A percentile compares a stretch with the other conserved stretches of the same genome.
These are phyloP conservation scores for Diceros bicornis DNA, from an alignment of 2,797 vertebrate genomes.

Conservation along the genomic window DNA sequence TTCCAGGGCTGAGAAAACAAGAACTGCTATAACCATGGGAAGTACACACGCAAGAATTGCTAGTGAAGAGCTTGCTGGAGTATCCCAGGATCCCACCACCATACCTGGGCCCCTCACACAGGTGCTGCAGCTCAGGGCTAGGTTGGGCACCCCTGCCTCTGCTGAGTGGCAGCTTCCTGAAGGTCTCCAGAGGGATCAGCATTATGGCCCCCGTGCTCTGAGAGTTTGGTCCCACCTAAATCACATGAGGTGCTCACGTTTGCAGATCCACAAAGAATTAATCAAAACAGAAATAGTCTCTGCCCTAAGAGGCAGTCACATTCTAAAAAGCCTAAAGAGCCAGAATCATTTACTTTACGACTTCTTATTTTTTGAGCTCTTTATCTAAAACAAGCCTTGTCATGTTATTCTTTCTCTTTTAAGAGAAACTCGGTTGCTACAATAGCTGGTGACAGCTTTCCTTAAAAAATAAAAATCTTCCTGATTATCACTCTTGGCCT, in stretches of 20 bases:
- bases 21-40: background rate
- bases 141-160: background rate
- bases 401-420: background rate
- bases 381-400: background rate
- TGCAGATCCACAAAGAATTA: constrained; percentile 23
- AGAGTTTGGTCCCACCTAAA: background rate
- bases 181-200: background rate
- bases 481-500: background rate
- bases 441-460: background rate
- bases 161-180: background rate
- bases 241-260: background rate
- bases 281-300: background rate
- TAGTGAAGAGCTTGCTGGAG: background rate
- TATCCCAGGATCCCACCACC: too few species aligned
- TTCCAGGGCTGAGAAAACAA: background rate
- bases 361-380: background rate
- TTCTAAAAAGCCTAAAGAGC: background rate
- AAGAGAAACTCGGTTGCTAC: background rate
- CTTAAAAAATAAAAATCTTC: background rate
- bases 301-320: background rate
- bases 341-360: constrained; percentile 44
- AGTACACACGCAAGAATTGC: background rate
- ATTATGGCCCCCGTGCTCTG: background rate
- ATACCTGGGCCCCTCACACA: background rate
- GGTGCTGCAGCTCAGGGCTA: background rate